phyloP scores from a whole-genome alignment of 2,888 invertebrate genomes.

The Sepiola atlantica region DNA sequence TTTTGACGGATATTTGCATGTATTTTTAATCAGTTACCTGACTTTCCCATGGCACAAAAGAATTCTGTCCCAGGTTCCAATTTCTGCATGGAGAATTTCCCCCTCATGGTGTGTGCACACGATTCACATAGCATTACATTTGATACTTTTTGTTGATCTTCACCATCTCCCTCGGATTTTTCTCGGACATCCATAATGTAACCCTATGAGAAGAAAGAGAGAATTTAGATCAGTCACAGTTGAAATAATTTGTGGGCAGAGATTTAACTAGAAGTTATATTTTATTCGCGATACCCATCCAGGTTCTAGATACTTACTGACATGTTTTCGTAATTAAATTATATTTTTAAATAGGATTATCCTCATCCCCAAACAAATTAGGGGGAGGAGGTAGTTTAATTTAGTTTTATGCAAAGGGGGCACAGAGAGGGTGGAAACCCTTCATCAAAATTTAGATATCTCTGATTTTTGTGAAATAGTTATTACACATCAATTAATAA shows the following conservation, averaged over 20 bases:
- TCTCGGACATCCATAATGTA: conserved; percentile 63
- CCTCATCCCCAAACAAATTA: too few species aligned
- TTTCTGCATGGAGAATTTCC: conserved; percentile 68
- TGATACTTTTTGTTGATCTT: conserved; percentile 51
- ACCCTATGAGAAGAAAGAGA: conserved; percentile 58
- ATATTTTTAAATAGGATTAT: too few species aligned
- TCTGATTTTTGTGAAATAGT: too few species aligned
- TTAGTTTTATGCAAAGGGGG: too few species aligned
- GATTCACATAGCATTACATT: conserved; percentile 71
- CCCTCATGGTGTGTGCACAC: conserved; percentile 73
- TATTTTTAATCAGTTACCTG: conserved; percentile 59
- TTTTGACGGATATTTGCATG: too few species aligned
- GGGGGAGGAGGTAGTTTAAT: too few species aligned
- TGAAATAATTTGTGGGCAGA: neutral
- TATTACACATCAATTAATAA: too few species aligned
- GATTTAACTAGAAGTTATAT: too few species aligned
- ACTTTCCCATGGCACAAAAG: conserved; percentile 72
- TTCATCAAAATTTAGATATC: too few species aligned
- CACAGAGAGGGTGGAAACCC: too few species aligned
- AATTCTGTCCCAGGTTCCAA: conserved; percentile 67
- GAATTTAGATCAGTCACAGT: neutral
- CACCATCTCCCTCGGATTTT: conserved; percentile 49
- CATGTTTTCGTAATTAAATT: too few species aligned
- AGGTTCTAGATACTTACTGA: too few species aligned
- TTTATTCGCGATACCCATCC: neutral